phyloP scores from a whole-genome alignment of 2,797 vertebrate species.

The Huso huso region DNA sequence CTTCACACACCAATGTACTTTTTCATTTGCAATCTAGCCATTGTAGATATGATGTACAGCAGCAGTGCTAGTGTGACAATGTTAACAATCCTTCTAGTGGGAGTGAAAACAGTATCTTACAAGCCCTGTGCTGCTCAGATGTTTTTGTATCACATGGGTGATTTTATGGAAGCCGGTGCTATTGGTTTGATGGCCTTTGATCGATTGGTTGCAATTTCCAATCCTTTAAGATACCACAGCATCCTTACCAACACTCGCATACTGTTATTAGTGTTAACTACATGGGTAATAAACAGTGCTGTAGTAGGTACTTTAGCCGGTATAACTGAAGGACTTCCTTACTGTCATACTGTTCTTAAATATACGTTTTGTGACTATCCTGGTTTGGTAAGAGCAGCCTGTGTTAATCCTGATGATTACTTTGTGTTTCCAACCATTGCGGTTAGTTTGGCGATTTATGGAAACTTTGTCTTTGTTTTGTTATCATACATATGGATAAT shows the following conservation, averaged over 20 bases:
- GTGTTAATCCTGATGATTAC: slow-evolving; percentile 38
- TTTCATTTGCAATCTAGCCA: slow-evolving; percentile 12
- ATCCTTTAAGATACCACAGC: slow-evolving; percentile 27
- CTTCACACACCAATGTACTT: slow-evolving; percentile 18
- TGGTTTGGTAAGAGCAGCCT: slow-evolving; percentile 39
- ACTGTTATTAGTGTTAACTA: slow-evolving; percentile 25
- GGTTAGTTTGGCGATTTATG: slow-evolving; percentile 29
- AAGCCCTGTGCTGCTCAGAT: slow-evolving; percentile 22
- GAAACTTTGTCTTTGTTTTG: slow-evolving; percentile 29
- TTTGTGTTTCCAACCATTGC: slow-evolving; percentile 31
- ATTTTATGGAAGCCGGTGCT: slow-evolving; percentile 14
- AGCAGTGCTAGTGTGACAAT: slow-evolving; percentile 1
- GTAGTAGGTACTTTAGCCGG: background rate
- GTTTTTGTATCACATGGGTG: slow-evolving; percentile 22
- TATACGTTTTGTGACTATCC: slow-evolving; percentile 44
- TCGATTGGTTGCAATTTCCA: slow-evolving; percentile 25
- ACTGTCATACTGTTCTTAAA: slow-evolving; percentile 31
- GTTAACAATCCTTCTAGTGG: slow-evolving; percentile 5
- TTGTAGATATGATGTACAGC: slow-evolving; percentile 11
- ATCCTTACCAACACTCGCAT: slow-evolving; percentile 35
- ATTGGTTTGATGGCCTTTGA: slow-evolving; percentile 26
- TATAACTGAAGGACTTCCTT: slow-evolving; percentile 37
- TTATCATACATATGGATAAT: slow-evolving; percentile 37
- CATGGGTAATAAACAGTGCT: background rate
- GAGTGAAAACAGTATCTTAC: slow-evolving; percentile 6